phyloP scores from a whole-genome alignment of 1,140 invertebrate genomes.

The Trichomalopsis sarcophagae region DNA sequence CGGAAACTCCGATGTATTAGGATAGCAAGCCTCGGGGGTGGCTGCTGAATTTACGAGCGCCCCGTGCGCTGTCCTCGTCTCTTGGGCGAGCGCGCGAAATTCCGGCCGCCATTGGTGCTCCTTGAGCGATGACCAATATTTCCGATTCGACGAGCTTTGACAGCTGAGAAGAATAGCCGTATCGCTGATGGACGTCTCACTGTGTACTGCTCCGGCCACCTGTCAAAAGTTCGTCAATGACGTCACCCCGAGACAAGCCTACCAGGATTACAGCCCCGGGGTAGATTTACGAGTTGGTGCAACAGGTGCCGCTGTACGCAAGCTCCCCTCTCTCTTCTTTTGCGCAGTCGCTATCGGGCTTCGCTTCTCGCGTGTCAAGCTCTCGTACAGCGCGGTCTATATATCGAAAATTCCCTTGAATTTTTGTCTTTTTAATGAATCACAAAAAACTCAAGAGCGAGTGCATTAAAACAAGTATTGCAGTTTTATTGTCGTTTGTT shows the following conservation, averaged over 20 bases:
- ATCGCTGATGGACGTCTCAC: slow-evolving; percentile 55
- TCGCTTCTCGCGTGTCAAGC: too few species aligned
- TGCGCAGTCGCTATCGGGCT: slow-evolving; percentile 19
- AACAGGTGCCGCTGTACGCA: slow-evolving; percentile 64
- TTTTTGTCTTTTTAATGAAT: too few species aligned
- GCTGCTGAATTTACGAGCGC: slow-evolving; percentile 63
- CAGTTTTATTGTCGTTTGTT: too few species aligned
- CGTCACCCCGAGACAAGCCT: slow-evolving; percentile 73
- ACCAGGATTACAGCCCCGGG: slow-evolving; percentile 73
- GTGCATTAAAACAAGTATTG: too few species aligned
- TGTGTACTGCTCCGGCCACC: slow-evolving; percentile 54
- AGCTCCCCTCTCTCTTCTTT: background rate
- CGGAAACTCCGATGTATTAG: slow-evolving; percentile 67
- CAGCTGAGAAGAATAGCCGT: slow-evolving; percentile 47
- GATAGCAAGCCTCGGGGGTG: slow-evolving; percentile 62
- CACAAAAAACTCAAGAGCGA: too few species aligned
- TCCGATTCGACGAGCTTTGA: slow-evolving; percentile 23
- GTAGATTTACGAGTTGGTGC: slow-evolving; percentile 72
- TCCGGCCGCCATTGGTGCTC: background rate
- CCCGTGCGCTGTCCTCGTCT: background rate
- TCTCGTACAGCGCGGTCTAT: too few species aligned
- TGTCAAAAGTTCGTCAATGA: slow-evolving; percentile 74
- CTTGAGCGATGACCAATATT: background rate
- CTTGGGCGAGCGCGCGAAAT: background rate
- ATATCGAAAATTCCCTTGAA: too few species aligned